These are phyloP conservation scores for Hyaena hyaena DNA, from an alignment of 2,113 vertebrate species.

Conservation along the genomic window DNA sequence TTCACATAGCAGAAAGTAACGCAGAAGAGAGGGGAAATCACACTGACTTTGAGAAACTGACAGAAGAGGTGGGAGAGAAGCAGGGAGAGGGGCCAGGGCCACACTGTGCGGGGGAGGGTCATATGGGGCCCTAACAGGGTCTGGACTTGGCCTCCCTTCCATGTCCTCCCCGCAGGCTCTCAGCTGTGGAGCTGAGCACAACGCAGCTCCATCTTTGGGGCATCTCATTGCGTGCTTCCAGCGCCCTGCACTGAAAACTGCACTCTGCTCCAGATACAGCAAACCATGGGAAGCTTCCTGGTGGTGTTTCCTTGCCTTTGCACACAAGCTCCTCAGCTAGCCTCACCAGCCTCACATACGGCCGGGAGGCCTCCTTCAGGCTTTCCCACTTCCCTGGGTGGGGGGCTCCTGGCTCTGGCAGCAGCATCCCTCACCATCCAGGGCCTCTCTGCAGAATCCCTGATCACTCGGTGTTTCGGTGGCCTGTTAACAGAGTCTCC, in stretches of 20 bases:
- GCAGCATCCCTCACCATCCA: too few relatives aligned
- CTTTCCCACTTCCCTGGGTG: not conserved
- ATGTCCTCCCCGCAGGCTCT: not conserved
- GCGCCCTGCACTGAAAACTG: not conserved
- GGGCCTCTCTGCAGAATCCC: not conserved
- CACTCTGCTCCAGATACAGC: not conserved
- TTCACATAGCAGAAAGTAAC: not conserved
- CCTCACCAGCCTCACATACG: not conserved
- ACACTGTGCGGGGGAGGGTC: accelerated
- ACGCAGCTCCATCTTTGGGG: too few relatives aligned
- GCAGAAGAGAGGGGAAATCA: not conserved
- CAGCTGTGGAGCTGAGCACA: too few relatives aligned
- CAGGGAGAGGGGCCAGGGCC: not conserved
- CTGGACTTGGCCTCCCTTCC: not conserved
- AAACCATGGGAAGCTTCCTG: not conserved
- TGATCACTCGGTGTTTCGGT: too few relatives aligned
- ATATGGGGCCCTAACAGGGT: accelerated
- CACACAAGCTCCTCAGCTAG: not conserved
- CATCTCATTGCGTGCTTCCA: not conserved
- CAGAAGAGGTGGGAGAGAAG: not conserved
- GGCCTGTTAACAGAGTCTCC: not conserved
- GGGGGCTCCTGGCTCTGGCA: not conserved
- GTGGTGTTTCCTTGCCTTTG: not conserved
- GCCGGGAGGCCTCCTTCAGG: not conserved
- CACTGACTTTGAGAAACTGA: not conserved